Evolutionary conservation across 2,888 invertebrate species (phyloP).

Genomic region (Pomacea canaliculata): DNA sequence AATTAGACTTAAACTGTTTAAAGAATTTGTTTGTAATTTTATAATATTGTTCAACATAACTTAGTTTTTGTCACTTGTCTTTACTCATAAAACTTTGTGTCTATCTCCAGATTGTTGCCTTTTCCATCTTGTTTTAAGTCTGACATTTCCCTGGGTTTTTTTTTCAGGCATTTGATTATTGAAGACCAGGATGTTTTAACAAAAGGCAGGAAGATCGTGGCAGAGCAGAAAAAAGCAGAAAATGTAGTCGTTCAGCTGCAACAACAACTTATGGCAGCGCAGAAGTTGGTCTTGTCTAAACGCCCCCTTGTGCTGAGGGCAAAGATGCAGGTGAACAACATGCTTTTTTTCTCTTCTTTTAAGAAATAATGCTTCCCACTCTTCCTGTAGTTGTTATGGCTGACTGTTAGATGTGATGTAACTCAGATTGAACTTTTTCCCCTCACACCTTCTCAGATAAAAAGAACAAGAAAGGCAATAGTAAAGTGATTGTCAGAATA

Average conservation of each 20-base stretch:
- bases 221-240: conserved; percentile 41
- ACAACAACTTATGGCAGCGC: conserved; percentile 52
- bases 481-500: too few species aligned
- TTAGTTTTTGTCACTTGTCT: too few species aligned
- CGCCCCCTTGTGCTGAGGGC: conserved; percentile 48
- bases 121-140: too few species aligned
- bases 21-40: not conserved
- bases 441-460: too few species aligned
- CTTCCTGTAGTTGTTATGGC: too few species aligned
- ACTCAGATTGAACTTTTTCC: too few species aligned
- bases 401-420: too few species aligned
- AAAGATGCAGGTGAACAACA: conserved; percentile 40
- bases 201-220: conserved; percentile 45
- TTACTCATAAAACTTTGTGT: too few species aligned
- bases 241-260: conserved; percentile 45
- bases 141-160: too few species aligned
- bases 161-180: conserved; percentile 43
- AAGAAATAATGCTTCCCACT: too few species aligned
- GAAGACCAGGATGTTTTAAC: conserved; percentile 46
- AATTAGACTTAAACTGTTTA: not conserved
- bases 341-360: not conserved
- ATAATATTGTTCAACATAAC: too few species aligned
- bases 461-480: not conserved
- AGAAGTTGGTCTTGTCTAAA: conserved; percentile 45
- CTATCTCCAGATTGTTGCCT: too few species aligned